Evolutionary conservation across 2,797 vertebrate genomes (phyloP).

Genomic region (Sebastes hubbsi): DNA sequence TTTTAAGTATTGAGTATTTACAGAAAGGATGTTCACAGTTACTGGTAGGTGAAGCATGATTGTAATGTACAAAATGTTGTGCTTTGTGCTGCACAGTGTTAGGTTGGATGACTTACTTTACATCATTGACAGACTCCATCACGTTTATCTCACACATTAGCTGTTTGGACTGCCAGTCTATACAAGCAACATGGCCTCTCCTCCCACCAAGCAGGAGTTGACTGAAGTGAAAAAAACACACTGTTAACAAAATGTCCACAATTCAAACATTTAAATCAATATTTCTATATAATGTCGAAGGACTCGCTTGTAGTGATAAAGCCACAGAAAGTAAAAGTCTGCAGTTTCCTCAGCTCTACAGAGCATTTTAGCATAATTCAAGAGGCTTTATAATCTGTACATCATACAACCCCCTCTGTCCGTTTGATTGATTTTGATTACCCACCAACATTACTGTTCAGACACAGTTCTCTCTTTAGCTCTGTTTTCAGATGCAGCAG

Average conservation of each 20-base stretch:
- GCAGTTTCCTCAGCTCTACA: not conserved
- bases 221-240: slow-evolving; percentile 63
- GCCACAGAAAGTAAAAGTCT: not conserved
- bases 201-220: slow-evolving; percentile 88
- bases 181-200: slow-evolving; percentile 88
- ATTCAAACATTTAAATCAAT: not conserved
- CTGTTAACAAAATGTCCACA: not conserved
- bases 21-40: not conserved
- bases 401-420: not conserved
- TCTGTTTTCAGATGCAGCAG: not conserved
- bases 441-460: not conserved
- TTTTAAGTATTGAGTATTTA: not conserved
- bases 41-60: not conserved
- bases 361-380: not conserved
- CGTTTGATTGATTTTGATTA: not conserved
- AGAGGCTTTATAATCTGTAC: not conserved
- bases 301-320: not conserved
- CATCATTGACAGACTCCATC: slow-evolving; percentile 89
- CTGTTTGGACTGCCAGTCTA: slow-evolving; percentile 90
- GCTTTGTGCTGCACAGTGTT: not conserved
- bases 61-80: not conserved
- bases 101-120: slow-evolving; percentile 80
- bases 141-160: slow-evolving; percentile 92
- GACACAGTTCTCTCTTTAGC: not conserved
- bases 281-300: not conserved